A percentile compares a stretch with the other conserved stretches of the same genome.
Evolutionary conservation across 2,113 vertebrate species (phyloP).

Genomic region (Gobiocypris rarus): DNA sequence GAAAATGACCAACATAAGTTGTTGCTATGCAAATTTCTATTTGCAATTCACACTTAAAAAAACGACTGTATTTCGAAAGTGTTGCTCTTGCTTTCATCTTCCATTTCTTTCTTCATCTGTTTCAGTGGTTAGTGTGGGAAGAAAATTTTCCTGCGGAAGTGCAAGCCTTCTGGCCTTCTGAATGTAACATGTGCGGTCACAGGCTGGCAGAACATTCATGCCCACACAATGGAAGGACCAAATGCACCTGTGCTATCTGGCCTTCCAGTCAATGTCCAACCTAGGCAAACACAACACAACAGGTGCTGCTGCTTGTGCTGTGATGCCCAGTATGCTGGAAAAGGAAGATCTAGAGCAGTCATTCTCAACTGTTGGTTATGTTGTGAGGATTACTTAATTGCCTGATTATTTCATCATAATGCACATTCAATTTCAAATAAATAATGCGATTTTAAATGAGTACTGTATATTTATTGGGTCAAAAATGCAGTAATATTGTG

Average conservation of each 20-base stretch:
- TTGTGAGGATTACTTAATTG: neutral
- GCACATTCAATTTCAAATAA: no score
- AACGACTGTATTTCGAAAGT: neutral
- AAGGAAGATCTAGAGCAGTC: no score
- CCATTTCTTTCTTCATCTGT: neutral
- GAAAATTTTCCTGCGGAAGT: constrained; percentile 56
- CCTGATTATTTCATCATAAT: no score
- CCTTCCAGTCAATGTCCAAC: constrained; percentile 59
- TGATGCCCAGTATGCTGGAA: neutral
- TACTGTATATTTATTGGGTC: no score
- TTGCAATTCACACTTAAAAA: neutral
- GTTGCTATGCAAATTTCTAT: neutral
- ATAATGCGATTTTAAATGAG: no score
- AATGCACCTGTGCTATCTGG: constrained; percentile 42
- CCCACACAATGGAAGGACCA: constrained; percentile 59
- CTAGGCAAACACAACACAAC: constrained; percentile 59
- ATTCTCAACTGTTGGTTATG: neutral
- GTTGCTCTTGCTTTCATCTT: neutral
- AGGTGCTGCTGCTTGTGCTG: neutral
- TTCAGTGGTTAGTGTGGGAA: constrained; percentile 55
- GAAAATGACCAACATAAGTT: no score
- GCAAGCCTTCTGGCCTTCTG: constrained; percentile 56
- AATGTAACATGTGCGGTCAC: constrained; percentile 45
- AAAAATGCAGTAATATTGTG: no score
- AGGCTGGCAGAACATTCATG: constrained; percentile 57